Base-by-base conservation (phyloP, 2,888 invertebrate genomes). In the Lampropteryx suffumata region DNA sequence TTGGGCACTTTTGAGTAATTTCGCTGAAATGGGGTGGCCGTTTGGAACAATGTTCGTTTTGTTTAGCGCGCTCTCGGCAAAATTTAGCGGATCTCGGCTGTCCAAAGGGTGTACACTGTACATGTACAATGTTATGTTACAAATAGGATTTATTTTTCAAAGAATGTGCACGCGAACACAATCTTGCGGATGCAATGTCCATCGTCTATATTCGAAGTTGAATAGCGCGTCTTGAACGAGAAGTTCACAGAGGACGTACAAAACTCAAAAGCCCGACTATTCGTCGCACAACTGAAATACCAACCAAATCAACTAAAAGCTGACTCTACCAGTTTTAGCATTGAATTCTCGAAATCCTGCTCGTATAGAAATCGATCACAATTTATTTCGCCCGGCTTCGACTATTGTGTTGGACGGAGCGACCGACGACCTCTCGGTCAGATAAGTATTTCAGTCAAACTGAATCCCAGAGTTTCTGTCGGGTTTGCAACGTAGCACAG, bases 1-100 rank as follows among this genome's bases (percentile, higher is more conserved):
- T 32, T 32, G 32, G 9, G 79, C 78, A 79, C 81, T 82, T 81
- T 71, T 76, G 74, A 70, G 70, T 81, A 80, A 82, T 82, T 80
- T 34, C 71, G 71, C 67, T 66, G 65, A 60, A 71, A 64, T 70
- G 62, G 69, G 61, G 62, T 61, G 67, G 57, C 37, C 65, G 72
- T 63, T 72, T 68, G 67, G 72, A 76, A 77, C 77, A 81, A 72
- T 50, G 59, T 51, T 51, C 72, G 72, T 72, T 78, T 79, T 74
- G 76, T 76, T 73, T 68, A 69, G 66, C 66, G 58, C 52, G 24
- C 48, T 21, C 34, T 5, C 8, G 28, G 27, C 43, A 44, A 69
- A 50, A 17, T 17, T 17, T 40, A 33, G 30, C 42, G 42, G 14
- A 48, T 50, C 44, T 42, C 45, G 37, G 35, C 47, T 50, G 47